These are phyloP conservation scores for Planococcus citri DNA, from an alignment of 1,140 invertebrate species.

Conservation along the genomic window DNA sequence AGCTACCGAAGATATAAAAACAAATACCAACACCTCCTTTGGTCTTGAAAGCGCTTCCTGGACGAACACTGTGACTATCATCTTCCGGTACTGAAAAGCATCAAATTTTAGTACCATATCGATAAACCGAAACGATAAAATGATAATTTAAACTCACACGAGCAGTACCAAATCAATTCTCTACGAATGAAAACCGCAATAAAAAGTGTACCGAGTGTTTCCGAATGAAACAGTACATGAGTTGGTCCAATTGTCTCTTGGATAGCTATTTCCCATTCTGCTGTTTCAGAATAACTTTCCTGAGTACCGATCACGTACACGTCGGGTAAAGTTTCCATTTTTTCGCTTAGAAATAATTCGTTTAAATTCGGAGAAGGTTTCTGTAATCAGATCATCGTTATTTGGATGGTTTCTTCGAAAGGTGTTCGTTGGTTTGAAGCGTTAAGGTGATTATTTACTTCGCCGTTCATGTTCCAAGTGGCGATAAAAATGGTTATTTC, in stretches of 20 bases:
- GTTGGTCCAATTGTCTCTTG: slow-evolving; percentile 85
- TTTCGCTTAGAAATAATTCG: slow-evolving; percentile 74
- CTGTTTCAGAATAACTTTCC: slow-evolving; percentile 68
- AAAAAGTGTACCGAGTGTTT: slow-evolving; percentile 70
- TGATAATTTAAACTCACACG: slow-evolving; percentile 28
- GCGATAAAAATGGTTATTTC: slow-evolving; percentile 78
- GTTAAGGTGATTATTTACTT: slow-evolving; percentile 38
- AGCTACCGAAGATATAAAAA: slow-evolving; percentile 83
- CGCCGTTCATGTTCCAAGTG: slow-evolving; percentile 95
- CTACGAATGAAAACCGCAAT: slow-evolving; percentile 71
- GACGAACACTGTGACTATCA: slow-evolving; percentile 68
- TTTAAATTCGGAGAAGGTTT: slow-evolving; percentile 51
- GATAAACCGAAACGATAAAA: not conserved
- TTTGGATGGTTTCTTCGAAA: slow-evolving; percentile 21
- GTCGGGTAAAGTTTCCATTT: slow-evolving; percentile 74
- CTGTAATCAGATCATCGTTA: too few species aligned
- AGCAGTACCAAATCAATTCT: slow-evolving; percentile 90
- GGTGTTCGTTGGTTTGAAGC: not conserved
- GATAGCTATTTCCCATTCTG: slow-evolving; percentile 79
- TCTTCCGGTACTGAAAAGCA: slow-evolving; percentile 60
- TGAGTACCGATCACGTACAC: slow-evolving; percentile 85
- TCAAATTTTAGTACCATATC: not conserved
- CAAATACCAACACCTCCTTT: slow-evolving; percentile 84
- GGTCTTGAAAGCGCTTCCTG: slow-evolving; percentile 74
- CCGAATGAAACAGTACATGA: slow-evolving; percentile 72